Evolutionary conservation across 1,140 invertebrate species (phyloP), one percentile per base, ranked within the genome.

Genomic region (Palaemon carinicauda): DNA sequence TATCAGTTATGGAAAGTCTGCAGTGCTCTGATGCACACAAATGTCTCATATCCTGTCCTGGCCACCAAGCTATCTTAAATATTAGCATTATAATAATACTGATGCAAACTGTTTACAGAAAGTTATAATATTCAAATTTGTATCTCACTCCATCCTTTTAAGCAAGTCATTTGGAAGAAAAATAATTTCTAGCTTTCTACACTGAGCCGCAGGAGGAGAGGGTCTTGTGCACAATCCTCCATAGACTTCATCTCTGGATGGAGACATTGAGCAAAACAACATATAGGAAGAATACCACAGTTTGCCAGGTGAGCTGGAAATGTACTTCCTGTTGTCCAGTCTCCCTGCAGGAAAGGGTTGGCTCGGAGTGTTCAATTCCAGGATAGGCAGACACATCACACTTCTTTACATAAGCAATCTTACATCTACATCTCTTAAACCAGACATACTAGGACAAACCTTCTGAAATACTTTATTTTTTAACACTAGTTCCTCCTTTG

Each of bases 211-310:
- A 41, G n/a, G 60, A 31, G 78, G 54, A 41, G 78, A 54, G 53
- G 53, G 27, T 53, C 82, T 73, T 31, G 29, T 83, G 82, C 52
- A 75, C 52, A 33, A 27, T 29, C 51, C 81, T 54, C 71, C 27
- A 41, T 50, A 74, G 65, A 54, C 69, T 33, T 54, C 24, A 52
- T 56, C 73, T 50, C 71, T 83, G 82, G 82, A 83, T 83, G 82
- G 82, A 83, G 82, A 83, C 82, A 83, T 83, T 83, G 82, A 83
- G 82, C 82, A 83, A 82, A 83, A 83, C 82, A 83, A 75, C 73
- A 83, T 73, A 83, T 71, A 83, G 82, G 71, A 83, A 77, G 82
- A 73, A 82, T 73, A 27, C 41, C 69, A 24, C 81, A 75, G 27
- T 71, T 54, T 54, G 73, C 81, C 52, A 41, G 71, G 60, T 77